Percentiles rank a stretch among this genome's conserved stretches.
Conservation (phyloP, 2,888 invertebrate species). For the Chouioia cunea region DNA sequence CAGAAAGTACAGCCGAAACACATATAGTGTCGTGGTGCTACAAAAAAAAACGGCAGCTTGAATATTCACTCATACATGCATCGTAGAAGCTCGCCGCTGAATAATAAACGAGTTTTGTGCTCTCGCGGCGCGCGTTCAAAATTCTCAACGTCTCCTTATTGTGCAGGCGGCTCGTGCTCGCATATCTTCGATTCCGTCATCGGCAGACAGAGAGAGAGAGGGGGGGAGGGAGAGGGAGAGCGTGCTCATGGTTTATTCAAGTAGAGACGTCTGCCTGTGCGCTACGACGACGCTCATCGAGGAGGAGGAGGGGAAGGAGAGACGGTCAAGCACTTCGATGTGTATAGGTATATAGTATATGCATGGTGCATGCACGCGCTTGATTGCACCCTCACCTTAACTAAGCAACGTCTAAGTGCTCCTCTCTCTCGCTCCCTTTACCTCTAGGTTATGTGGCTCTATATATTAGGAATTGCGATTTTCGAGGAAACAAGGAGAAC, state of each 20-base stretch:
- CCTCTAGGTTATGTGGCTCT: no score
- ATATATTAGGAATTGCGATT: no score
- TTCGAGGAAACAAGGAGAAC: no score
- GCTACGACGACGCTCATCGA: constrained; percentile 13
- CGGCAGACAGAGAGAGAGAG: constrained; percentile 50
- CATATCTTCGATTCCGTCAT: constrained; percentile 62
- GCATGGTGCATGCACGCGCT: not conserved
- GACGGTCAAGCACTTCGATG: constrained; percentile 47
- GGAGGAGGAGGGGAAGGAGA: no score
- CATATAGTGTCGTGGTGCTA: no score
- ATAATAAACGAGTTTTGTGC: constrained; percentile 19
- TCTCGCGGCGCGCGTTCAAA: constrained; percentile 28
- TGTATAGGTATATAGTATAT: not conserved
- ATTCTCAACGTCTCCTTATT: constrained; percentile 53
- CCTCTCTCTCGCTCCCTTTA: not conserved
- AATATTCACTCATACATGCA: no score
- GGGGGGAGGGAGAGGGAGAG: constrained; percentile 23
- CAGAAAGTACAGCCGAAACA: no score
- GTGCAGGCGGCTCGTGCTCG: constrained; percentile 57
- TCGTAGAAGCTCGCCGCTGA: not conserved
- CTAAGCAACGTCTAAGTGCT: not conserved
- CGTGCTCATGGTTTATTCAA: constrained; percentile 63
- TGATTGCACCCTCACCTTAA: not conserved
- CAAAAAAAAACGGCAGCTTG: no score
- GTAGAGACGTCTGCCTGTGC: constrained; percentile 39